These are phyloP conservation scores for Elachura formosa DNA, from an alignment of 2,113 vertebrate genomes.

Conservation along the genomic window DNA sequence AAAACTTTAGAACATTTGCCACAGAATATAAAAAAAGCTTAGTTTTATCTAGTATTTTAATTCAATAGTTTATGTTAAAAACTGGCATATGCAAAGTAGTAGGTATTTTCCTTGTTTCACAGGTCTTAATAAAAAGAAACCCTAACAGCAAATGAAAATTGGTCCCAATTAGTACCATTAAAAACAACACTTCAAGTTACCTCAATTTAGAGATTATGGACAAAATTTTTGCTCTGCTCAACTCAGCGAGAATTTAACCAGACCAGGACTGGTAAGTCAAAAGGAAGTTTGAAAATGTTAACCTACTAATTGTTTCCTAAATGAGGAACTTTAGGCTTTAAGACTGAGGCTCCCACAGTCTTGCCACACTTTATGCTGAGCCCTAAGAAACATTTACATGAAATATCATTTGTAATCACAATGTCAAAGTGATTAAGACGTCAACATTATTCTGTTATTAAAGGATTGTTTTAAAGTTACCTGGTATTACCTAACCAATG, in stretches of 20 bases:
- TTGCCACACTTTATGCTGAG: not conserved
- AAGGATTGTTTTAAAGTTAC: not conserved
- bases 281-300: not conserved
- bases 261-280: not conserved
- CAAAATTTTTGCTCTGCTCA: not conserved
- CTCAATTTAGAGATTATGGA: not conserved
- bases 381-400: not conserved
- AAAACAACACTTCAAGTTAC: not conserved
- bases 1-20: conserved; percentile 36
- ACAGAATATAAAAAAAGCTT: conserved; percentile 12
- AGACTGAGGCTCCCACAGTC: not conserved
- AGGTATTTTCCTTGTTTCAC: not conserved
- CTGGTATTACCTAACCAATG: not conserved
- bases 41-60: not conserved
- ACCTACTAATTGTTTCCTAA: not conserved
- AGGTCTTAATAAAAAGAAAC: not conserved
- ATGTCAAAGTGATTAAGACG: not conserved
- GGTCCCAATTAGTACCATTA: not conserved
- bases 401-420: not conserved
- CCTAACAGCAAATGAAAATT: not conserved
- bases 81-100: not conserved
- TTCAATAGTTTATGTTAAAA: not conserved
- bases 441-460: not conserved
- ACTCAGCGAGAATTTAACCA: not conserved
- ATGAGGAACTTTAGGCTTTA: not conserved